Base-by-base conservation (phyloP, 1,140 invertebrate species). In the Scaptodrosophila lebanonensis region DNA sequence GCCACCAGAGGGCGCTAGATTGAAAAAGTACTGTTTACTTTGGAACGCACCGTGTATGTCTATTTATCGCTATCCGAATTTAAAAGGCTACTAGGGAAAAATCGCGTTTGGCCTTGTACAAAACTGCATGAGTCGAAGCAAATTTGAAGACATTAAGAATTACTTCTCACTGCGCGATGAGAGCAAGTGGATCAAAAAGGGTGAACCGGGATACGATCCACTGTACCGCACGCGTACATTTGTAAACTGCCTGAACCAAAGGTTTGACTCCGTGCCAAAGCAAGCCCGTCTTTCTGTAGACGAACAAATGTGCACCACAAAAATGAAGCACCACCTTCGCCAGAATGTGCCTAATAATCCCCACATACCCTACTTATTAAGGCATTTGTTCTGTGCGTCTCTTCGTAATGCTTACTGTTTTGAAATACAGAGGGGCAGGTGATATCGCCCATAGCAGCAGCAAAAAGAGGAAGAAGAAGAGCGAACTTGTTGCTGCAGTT, bases 291-390 rank as follows among this genome's bases (percentile, higher is more conserved):
- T 58, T 27, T 43, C 22, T 30, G 45, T 42, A 12, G 29, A 49
- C 32, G 36, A 58, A 18, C 54, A 58, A 42, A 58, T 64, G 61
- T 57, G 47, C 36, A 25, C 22, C 33, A 45, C 44, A 42, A 58
- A 64, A 48, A 66, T 61, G 33, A 60, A 42, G 7, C 62, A 60
- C n/a, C 49, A 53, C 36, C 20, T 54, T 15, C 29, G 30, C 0
- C 53, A 57, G n/a, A 58, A 52, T 20, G 57, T 66, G 42, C 48
- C 52, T 6, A 66, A 51, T 62, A 62, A 66, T 42, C 63, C 44
- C 5, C 58, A 62, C 16, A 62, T 51, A 22, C 54, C 42, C 33
- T 53, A 35, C n/a, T n/a, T n/a, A 64, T 50, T 1, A 52, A 64
- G 38, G n/a, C 48, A 25, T 56, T 60, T 44, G 62, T 32, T 3